These are phyloP conservation scores for Phenganax stokvisi DNA, from an alignment of 92 coral and sea anemone genomes.

Conservation along the genomic window DNA sequence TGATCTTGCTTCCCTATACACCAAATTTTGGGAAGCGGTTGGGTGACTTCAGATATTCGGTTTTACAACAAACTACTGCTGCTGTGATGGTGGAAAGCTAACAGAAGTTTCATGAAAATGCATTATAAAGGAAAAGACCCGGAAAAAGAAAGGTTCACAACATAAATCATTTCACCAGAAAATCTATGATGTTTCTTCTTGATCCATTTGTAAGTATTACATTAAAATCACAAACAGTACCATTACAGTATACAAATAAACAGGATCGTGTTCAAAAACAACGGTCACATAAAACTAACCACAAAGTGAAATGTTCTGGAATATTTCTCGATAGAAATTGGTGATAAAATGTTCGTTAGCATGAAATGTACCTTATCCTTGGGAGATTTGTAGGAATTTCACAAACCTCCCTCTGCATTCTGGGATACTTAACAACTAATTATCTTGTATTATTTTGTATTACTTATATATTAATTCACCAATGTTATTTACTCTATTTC, in stretches of 20 bases:
- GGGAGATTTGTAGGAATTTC: too few relatives aligned
- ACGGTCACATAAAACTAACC: too few relatives aligned
- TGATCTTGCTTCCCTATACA: conserved; percentile 38
- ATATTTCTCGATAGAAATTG: not conserved
- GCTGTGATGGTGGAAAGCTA: conserved; percentile 56
- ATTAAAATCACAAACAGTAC: too few relatives aligned
- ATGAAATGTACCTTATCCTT: too few relatives aligned
- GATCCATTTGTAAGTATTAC: conserved; percentile 45
- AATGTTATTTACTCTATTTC: not conserved
- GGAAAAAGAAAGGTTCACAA: conserved; percentile 35
- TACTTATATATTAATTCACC: not conserved
- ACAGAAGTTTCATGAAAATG: conserved; percentile 46
- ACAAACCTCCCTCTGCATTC: not conserved
- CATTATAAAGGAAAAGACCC: conserved; percentile 53
- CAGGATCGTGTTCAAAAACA: too few relatives aligned
- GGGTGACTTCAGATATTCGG: conserved; percentile 29
- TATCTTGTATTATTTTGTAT: not conserved
- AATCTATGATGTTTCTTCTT: conserved; percentile 42
- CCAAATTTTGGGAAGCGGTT: conserved; percentile 51
- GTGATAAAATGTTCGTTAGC: too few relatives aligned
- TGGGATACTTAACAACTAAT: not conserved
- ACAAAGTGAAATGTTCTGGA: too few relatives aligned
- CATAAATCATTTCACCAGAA: conserved; percentile 46
- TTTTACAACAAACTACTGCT: conserved; percentile 40
- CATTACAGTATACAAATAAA: too few relatives aligned